Conservation (phyloP, 2,888 invertebrate species). For the Cylindroiulus punctatus region DNA sequence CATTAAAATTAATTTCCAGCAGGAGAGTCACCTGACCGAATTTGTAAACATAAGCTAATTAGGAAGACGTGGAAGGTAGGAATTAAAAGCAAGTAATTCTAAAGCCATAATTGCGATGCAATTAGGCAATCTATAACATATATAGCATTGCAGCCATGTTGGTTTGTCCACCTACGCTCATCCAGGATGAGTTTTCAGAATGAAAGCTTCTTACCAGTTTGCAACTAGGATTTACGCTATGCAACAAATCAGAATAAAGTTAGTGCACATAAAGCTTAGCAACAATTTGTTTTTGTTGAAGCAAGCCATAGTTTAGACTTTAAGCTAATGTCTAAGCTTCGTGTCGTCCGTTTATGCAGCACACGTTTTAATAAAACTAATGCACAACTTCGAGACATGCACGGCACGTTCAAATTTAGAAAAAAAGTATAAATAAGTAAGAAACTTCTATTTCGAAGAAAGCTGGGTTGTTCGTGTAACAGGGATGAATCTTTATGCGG, state of each 20-base stretch:
- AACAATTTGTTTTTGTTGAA: too few species aligned
- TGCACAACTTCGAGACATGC: not conserved
- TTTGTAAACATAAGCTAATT: too few species aligned
- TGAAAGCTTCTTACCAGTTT: not conserved
- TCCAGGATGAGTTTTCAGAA: not conserved
- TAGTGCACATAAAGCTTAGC: too few species aligned
- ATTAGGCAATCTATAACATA: not conserved
- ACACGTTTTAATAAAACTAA: slow-evolving; percentile 25
- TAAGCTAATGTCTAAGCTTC: not conserved
- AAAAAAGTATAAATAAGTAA: slow-evolving; percentile 17
- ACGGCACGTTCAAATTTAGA: slow-evolving; percentile 4
- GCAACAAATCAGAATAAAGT: not conserved
- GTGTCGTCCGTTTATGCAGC: not conserved
- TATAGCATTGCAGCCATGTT: not conserved
- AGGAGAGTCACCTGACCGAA: too few species aligned
- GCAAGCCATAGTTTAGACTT: too few species aligned
- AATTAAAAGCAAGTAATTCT: too few species aligned
- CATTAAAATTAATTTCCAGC: too few species aligned
- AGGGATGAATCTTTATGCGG: not conserved
- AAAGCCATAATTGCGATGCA: not conserved
- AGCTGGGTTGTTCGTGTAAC: not conserved
- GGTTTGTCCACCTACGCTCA: not conserved
- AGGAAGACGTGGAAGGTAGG: too few species aligned
- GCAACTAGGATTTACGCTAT: not conserved
- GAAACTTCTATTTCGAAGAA: not conserved